A percentile compares a stretch with the other conserved stretches of the same genome.
Evolutionary conservation across 2,113 vertebrate species (phyloP).

Genomic region (Clarias batrachus): DNA sequence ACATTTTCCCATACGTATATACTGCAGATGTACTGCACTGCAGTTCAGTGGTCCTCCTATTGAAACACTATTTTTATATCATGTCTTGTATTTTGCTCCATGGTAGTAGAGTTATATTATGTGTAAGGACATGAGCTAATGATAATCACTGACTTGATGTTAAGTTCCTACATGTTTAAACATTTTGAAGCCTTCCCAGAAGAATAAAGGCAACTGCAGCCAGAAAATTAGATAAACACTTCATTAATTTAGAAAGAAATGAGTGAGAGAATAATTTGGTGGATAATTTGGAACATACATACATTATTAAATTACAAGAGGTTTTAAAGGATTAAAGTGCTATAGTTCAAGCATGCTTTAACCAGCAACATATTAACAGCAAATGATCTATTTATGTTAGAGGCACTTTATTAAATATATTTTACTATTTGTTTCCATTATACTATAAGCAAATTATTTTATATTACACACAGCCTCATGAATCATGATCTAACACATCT

Average conservation of each 20-base stretch:
- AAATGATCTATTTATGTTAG: not conserved
- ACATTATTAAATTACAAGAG: not conserved
- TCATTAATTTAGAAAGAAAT: not conserved
- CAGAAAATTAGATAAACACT: not conserved
- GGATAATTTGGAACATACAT: not conserved
- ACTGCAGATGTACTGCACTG: no score
- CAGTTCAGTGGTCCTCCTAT: not conserved
- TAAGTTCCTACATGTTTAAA: not conserved
- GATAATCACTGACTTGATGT: not conserved
- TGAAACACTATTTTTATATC: not conserved
- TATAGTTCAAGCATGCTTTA: constrained; percentile 4
- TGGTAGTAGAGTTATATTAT: not conserved
- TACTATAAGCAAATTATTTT: not conserved
- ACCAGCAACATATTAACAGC: not conserved
- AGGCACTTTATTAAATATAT: not conserved
- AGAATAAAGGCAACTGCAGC: not conserved
- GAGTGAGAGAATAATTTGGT: not conserved
- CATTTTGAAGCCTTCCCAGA: not conserved
- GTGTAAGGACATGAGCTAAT: not conserved
- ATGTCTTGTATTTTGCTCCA: not conserved
- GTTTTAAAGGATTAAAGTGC: not conserved
- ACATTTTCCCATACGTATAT: not conserved
- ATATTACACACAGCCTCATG: not conserved
- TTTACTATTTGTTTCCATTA: constrained; percentile 16
- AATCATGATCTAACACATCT: constrained; percentile 7